Evolutionary conservation across 2,113 vertebrate species (phyloP), one percentile per base, ranked within the genome.

Genomic region (Mormoops blainvillei): DNA sequence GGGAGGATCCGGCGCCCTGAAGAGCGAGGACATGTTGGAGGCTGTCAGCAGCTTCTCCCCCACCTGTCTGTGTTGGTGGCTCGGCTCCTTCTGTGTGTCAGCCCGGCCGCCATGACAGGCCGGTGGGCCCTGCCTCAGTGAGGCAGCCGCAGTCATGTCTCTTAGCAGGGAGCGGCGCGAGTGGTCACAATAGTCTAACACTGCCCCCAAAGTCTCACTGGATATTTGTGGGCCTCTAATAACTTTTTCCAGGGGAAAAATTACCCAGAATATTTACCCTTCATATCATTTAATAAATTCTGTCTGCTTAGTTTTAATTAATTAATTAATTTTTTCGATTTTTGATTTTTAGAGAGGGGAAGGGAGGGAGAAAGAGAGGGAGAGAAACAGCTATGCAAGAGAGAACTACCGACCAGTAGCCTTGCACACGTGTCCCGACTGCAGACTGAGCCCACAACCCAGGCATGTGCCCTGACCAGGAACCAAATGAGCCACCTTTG

Each of bases 111-210:
- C 1, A 1, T 48, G 86, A 31, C 36, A 5, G 20, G 0, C n/a
- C 20, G 45, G 5, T n/a, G 77, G 36, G 7, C 67, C 45, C 11
- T 11, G 41, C 24, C 19, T 13, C 13, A 20, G 41, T 0, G 20
- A 26, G 20, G 26, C 2, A 1, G 24, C 45, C 8, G 0, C 9
- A 9, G 14, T 24, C 82, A 0, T 3, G 0, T 70, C 10, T 88
- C n/a, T n/a, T 3, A 19, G 20, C 1, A 22, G 45, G 43, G 50
- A 56, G 24, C 70, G 63, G 58, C 7, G 6, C 1, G 16, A 12
- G 14, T 58, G 76, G 43, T 36, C 63, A 65, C 3, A 41, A 31
- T 45, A 36, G 7, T 12, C 19, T 48, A 31, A 1, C 15, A 36
- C 20, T 2, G 1, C 43, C 24, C 16, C 5, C 5, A 4, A 1